Percentiles rank a stretch among this genome's conserved stretches.
Evolutionary conservation across 2,113 vertebrate genomes (phyloP).

Genomic region (Brevimyrus niger): DNA sequence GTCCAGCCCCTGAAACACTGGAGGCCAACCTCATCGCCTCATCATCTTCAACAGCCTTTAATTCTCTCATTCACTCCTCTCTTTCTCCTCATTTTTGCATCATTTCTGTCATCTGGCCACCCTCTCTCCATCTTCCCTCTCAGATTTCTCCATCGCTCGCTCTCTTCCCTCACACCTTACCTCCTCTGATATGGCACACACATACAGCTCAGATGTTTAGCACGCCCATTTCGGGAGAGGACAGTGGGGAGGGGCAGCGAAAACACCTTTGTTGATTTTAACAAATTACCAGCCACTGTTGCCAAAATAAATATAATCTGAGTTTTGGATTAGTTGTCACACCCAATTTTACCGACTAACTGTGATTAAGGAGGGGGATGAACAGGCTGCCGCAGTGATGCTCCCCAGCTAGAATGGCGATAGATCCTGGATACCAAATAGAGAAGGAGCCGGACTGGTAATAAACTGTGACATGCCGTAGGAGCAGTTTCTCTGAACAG

Average conservation of each 20-base stretch:
- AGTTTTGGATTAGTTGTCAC: constrained; percentile 90
- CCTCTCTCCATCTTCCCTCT: not conserved
- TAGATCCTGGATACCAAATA: constrained; percentile 68
- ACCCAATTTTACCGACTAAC: constrained; percentile 81
- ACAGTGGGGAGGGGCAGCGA: constrained; percentile 88
- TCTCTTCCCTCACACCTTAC: not conserved
- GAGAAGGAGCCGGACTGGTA: constrained; percentile 75
- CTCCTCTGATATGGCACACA: constrained; percentile 29
- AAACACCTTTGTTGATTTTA: constrained; percentile 94
- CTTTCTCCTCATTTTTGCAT: not conserved
- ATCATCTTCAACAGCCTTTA: not conserved
- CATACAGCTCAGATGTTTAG: constrained; percentile 60
- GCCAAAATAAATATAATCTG: constrained; percentile 99
- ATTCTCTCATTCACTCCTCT: not conserved
- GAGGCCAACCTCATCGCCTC: not conserved
- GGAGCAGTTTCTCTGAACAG: constrained; percentile 20
- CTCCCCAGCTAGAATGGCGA: constrained; percentile 65
- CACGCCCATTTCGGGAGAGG: constrained; percentile 73
- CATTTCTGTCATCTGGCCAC: not conserved
- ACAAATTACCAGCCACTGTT: constrained; percentile 85
- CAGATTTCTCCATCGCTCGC: not conserved
- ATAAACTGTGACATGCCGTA: constrained; percentile 77
- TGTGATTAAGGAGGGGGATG: constrained; percentile 74
- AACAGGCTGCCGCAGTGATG: constrained; percentile 61
- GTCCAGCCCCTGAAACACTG: not conserved